Percentiles rank a stretch among this genome's conserved stretches.
Conservation (phyloP, 2,888 invertebrate species). For the Caenorhabditis plicata region DNA sequence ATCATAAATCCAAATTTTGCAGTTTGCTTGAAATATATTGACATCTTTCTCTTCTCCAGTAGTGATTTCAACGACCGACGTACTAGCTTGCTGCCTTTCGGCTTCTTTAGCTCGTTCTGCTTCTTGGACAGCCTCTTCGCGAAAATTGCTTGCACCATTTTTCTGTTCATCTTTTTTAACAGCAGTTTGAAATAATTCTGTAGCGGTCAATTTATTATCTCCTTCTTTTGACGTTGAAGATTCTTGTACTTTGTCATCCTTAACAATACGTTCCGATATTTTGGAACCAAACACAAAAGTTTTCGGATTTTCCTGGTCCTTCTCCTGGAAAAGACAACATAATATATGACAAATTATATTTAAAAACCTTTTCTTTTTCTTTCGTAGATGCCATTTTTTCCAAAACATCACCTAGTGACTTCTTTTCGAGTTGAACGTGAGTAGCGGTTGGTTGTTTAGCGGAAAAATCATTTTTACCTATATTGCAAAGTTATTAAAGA, state of each 20-base stretch:
- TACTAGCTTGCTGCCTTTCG: constrained; percentile 41
- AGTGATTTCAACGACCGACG: constrained; percentile 41
- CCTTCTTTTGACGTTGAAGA: background rate
- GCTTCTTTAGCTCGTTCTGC: constrained; percentile 31
- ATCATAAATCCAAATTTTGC: constrained; percentile 58
- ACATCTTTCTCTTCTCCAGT: constrained; percentile 60
- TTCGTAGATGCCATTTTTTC: constrained; percentile 6
- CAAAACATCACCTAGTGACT: constrained; percentile 31
- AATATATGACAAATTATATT: background rate
- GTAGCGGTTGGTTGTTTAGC: constrained; percentile 14
- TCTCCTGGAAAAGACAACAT: constrained; percentile 1
- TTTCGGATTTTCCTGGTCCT: constrained; percentile 5
- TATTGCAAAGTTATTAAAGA: constrained; percentile 1
- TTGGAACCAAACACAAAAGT: constrained; percentile 41
- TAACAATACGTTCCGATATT: constrained; percentile 31
- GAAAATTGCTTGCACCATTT: constrained; percentile 15
- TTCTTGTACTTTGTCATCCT: constrained; percentile 1
- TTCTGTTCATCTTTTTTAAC: constrained; percentile 28
- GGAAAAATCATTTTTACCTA: constrained; percentile 36
- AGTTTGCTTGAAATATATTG: constrained; percentile 46
- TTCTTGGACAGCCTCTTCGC: constrained; percentile 25
- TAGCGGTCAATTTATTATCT: constrained; percentile 25
- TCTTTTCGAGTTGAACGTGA: constrained; percentile 34
- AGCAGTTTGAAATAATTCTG: constrained; percentile 33
- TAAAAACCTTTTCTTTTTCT: constrained; percentile 6